A percentile compares a stretch with the other conserved stretches of the same genome.
These are phyloP conservation scores for Candidula unifasciata DNA, from an alignment of 2,888 invertebrate species.

Conservation along the genomic window DNA sequence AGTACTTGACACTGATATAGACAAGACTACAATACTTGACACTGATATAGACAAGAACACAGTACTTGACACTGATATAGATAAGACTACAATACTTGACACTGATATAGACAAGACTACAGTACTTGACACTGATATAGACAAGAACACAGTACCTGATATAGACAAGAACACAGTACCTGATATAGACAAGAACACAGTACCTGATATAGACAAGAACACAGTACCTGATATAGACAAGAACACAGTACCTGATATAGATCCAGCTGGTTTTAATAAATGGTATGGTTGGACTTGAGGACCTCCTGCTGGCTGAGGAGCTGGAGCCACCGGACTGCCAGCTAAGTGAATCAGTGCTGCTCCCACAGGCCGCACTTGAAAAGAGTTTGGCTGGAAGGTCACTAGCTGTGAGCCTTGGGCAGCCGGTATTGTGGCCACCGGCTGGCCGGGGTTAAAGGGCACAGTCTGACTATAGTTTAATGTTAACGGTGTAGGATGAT, in stretches of 20 bases:
- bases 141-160: too few species aligned
- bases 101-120: too few species aligned
- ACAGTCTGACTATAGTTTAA: slow-evolving; percentile 44
- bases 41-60: too few species aligned
- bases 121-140: too few species aligned
- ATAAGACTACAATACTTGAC: too few species aligned
- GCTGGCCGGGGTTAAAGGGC: slow-evolving; percentile 29
- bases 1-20: too few species aligned
- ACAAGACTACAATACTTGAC: too few species aligned
- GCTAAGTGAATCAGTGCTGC: slow-evolving; percentile 35
- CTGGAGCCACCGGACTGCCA: background rate
- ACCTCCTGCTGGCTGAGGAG: slow-evolving; percentile 10
- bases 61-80: too few species aligned
- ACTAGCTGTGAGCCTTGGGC: slow-evolving; percentile 32
- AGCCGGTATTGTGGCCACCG: background rate
- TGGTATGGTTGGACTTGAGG: slow-evolving; percentile 42
- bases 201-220: too few species aligned
- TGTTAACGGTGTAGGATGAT: slow-evolving; percentile 42
- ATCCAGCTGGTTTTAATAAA: slow-evolving; percentile 31
- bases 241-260: background rate
- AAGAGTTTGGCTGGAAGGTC: slow-evolving; percentile 29
- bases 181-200: too few species aligned
- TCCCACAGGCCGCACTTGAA: slow-evolving; percentile 42
- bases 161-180: too few species aligned
- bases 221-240: background rate